These are phyloP conservation scores for Watersipora subatra DNA, from an alignment of 1,140 invertebrate genomes.

Conservation along the genomic window DNA sequence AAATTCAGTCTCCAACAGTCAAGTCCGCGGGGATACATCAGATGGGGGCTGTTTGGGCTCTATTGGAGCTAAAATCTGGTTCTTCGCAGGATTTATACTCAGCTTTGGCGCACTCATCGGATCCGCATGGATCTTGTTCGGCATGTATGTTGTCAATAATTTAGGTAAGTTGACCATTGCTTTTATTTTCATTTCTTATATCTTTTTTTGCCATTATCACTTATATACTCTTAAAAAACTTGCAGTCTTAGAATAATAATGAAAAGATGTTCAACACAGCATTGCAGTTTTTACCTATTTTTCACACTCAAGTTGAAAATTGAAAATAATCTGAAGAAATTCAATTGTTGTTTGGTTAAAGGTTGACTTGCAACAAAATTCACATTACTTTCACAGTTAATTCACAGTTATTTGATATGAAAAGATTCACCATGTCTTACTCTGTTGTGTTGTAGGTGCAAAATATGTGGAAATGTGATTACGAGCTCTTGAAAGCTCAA, in stretches of 20 bases:
- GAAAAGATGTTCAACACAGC: too few relatives aligned
- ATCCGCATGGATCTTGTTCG: conserved; percentile 87
- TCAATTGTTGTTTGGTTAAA: too few relatives aligned
- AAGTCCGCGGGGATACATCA: conserved; percentile 73
- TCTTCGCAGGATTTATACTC: conserved; percentile 88
- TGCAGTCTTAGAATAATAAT: not conserved
- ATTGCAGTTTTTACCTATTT: too few relatives aligned
- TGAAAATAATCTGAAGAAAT: too few relatives aligned
- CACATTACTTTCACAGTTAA: too few relatives aligned
- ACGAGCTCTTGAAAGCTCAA: too few relatives aligned
- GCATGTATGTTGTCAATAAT: conserved; percentile 43
- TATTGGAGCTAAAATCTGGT: conserved; percentile 77
- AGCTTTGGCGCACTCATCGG: conserved; percentile 90
- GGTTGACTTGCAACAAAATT: too few relatives aligned
- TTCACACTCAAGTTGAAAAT: too few relatives aligned
- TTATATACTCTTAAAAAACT: not conserved
- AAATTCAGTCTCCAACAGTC: conserved; percentile 88
- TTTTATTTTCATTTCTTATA: not conserved
- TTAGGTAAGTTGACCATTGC: conserved; percentile 14
- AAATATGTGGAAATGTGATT: too few relatives aligned
- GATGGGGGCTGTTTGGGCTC: conserved; percentile 74
- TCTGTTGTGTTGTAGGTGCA: too few relatives aligned
- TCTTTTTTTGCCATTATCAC: not conserved
- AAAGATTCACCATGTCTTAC: too few relatives aligned
- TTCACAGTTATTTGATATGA: too few relatives aligned